Evolutionary conservation across 2,797 vertebrate genomes (phyloP).

Genomic region (Paguma larvata): DNA sequence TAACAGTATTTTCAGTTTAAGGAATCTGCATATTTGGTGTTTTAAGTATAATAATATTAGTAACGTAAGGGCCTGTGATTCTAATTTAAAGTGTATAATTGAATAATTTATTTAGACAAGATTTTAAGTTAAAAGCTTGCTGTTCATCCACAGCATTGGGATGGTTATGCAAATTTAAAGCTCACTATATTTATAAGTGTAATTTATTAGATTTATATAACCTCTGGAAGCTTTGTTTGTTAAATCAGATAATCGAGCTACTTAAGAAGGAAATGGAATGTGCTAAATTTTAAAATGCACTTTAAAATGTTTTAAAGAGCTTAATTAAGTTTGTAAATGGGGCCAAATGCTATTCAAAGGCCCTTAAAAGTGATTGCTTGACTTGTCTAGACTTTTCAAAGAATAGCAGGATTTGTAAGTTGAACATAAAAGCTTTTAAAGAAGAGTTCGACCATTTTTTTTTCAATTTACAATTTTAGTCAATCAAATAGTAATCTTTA

Average conservation of each 20-base stretch:
- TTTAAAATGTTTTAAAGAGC: slow-evolving; percentile 48
- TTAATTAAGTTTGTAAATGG: slow-evolving; percentile 53
- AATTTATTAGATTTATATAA: slow-evolving; percentile 40
- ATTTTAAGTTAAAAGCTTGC: slow-evolving; percentile 57
- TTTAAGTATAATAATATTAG: slow-evolving; percentile 43
- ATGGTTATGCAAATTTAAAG: background rate
- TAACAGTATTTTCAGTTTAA: slow-evolving; percentile 25
- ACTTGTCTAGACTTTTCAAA: background rate
- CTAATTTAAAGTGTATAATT: slow-evolving; percentile 49
- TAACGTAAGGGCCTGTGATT: slow-evolving; percentile 4
- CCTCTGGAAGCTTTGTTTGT: background rate
- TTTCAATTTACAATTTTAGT: background rate
- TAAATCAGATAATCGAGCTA: slow-evolving; percentile 24
- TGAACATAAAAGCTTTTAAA: background rate
- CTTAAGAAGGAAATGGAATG: slow-evolving; percentile 43
- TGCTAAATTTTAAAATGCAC: slow-evolving; percentile 51
- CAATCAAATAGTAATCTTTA: slow-evolving; percentile 51
- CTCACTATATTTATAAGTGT: slow-evolving; percentile 1
- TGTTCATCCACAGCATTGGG: background rate
- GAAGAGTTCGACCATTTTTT: background rate
- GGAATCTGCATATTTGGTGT: background rate
- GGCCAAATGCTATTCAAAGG: slow-evolving; percentile 2
- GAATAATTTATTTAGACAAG: slow-evolving; percentile 40
- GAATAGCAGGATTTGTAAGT: background rate
- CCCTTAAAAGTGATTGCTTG: background rate